Evolutionary conservation across 64 coral and sea anemone genomes (phyloP), one percentile per base, ranked within the genome.

Genomic region (Catalaphyllia jardinei): DNA sequence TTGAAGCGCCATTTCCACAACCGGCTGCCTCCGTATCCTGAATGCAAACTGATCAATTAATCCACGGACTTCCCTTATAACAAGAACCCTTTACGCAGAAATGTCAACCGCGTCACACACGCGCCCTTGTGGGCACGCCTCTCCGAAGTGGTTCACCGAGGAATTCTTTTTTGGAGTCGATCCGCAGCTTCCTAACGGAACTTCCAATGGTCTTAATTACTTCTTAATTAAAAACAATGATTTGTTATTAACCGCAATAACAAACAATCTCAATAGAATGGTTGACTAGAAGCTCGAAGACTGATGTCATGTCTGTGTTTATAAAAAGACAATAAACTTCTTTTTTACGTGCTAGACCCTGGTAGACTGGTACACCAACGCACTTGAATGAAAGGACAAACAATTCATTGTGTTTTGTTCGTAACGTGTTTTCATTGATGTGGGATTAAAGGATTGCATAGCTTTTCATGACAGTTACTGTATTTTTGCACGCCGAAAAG

Each of bases 31-130:
- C 24, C 63, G 81, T 85, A 39, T 52, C 81, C 22, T 80, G 17
- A 13, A 11, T 39, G 4, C 25, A 57, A 85, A 71, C 24, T 71
- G 64, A 49, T 5, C 12, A 42, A 27, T 19, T 63, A 67, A 65
- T 67, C 80, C 80, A 13, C 59, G 78, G 78, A 60, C 33, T 29
- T 63, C 80, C 80, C 42, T 71, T 27, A 69, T 27, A 27, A 69
- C 10, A 71, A 85, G 64, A 52, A 69, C n/a, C 18, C 42, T 10
- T 39, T 5, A 10, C 38, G 10, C 63, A 16, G 27, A 51, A 12
- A 24, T 71, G 81, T 42, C 81, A 71, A 71, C 29, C 38, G 22
- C n/a, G 35, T 71, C 63, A 38, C 62, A 22, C 62, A n/a, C 81
- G 81, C 49, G 38, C 28, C 25, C 39, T 24, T n/a, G 60, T 67